Percentiles rank a stretch among this genome's conserved stretches.
phyloP scores from a whole-genome alignment of 2,113 vertebrate genomes.

The Zonotrichia leucophrys region DNA sequence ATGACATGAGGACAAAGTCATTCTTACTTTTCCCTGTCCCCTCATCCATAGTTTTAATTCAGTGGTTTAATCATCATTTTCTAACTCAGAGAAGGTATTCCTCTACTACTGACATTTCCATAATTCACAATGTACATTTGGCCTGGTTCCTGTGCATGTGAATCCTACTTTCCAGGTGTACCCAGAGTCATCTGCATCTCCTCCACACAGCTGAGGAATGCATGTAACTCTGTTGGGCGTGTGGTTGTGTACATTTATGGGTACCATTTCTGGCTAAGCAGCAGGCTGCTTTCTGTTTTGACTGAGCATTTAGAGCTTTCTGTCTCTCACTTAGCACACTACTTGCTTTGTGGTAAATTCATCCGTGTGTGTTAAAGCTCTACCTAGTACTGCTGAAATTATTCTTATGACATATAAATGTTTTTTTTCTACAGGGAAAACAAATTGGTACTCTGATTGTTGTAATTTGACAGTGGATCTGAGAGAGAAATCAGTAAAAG shows the following conservation, averaged over 20 bases:
- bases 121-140: background rate
- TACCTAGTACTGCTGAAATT: background rate
- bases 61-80: background rate
- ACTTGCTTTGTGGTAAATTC: background rate
- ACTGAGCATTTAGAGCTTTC: background rate
- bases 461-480: background rate
- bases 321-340: background rate
- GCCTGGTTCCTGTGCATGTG: background rate
- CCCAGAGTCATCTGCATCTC: background rate
- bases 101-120: background rate
- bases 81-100: background rate
- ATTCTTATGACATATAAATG: background rate
- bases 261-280: background rate
- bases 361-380: background rate
- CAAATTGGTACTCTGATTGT: background rate
- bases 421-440: background rate
- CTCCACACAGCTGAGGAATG: background rate
- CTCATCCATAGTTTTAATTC: background rate
- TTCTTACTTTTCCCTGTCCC: background rate
- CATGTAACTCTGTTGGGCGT: background rate
- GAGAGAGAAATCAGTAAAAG: background rate
- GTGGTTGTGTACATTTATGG: background rate
- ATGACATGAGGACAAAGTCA: background rate
- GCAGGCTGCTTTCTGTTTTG: background rate
- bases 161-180: background rate